Conservation (phyloP, 2,888 invertebrate genomes). For the Ceriagrion tenellum region DNA sequence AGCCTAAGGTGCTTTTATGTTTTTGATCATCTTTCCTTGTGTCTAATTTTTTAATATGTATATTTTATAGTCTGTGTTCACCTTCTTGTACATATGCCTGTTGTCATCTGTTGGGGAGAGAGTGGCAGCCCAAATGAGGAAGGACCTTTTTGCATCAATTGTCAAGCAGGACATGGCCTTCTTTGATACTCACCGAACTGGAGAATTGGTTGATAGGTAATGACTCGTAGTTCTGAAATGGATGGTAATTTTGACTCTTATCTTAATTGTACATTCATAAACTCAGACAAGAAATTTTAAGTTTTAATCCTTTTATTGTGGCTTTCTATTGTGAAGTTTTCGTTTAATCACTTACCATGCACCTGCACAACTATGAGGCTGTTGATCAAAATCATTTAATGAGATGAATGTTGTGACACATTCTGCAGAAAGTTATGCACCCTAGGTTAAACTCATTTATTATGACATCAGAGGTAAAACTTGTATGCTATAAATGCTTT, state of each 20-base stretch:
- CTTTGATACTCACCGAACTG: slow-evolving; percentile 94
- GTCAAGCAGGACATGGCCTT: slow-evolving; percentile 93
- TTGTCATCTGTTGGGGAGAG: slow-evolving; percentile 93
- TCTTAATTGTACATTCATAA: too few species aligned
- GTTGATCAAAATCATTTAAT: too few species aligned
- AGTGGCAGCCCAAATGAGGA: slow-evolving; percentile 89
- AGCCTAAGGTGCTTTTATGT: too few species aligned
- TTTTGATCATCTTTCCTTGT: too few species aligned
- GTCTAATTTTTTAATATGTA: not conserved
- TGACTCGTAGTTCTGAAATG: not conserved
- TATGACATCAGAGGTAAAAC: too few species aligned
- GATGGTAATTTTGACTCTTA: not conserved
- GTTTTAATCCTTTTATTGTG: not conserved
- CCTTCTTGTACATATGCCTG: slow-evolving; percentile 93
- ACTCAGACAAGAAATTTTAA: not conserved
- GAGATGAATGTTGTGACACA: too few species aligned
- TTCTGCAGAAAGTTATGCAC: too few species aligned
- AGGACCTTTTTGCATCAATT: slow-evolving; percentile 90
- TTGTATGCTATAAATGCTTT: too few species aligned
- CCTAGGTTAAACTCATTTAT: too few species aligned
- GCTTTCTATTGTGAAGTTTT: too few species aligned
- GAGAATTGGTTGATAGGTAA: slow-evolving; percentile 93
- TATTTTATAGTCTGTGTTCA: slow-evolving; percentile 87
- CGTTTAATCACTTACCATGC: too few species aligned
- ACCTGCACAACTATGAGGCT: too few species aligned